These are phyloP conservation scores for Lycia hirtaria DNA, from an alignment of 2,888 invertebrate species.

Conservation along the genomic window DNA sequence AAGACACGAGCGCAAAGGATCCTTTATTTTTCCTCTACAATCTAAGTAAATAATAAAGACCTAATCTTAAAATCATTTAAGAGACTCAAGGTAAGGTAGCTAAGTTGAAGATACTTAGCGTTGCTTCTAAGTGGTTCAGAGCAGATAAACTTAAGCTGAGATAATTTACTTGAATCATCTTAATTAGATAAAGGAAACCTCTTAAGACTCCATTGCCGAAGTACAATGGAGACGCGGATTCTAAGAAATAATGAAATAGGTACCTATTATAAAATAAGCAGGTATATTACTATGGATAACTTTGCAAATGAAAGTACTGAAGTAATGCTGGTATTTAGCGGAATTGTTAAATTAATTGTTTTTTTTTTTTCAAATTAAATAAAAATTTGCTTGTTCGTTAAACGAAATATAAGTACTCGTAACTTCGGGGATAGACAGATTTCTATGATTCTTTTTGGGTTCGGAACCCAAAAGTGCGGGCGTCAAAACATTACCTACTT, in stretches of 20 bases:
- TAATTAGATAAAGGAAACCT: slow-evolving; percentile 21
- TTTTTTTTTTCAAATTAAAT: too few species aligned
- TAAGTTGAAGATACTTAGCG: slow-evolving; percentile 18
- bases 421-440: too few species aligned
- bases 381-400: too few species aligned
- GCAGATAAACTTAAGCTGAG: slow-evolving; percentile 16
- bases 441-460: too few species aligned
- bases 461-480: too few species aligned
- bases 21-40: neutral
- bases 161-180: slow-evolving; percentile 22
- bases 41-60: neutral
- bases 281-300: neutral
- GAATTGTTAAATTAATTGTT: too few species aligned
- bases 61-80: slow-evolving; percentile 9
- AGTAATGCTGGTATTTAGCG: too few species aligned
- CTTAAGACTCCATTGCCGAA: slow-evolving; percentile 14
- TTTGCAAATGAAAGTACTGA: neutral
- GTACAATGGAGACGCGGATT: slow-evolving; percentile 12
- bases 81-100: slow-evolving; percentile 6
- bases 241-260: slow-evolving; percentile 5
- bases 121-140: slow-evolving; percentile 9
- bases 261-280: neutral
- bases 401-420: too few species aligned
- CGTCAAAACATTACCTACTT: too few species aligned
- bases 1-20: neutral